Conservation (phyloP, 2,888 invertebrate genomes). For the Unio pictorum region DNA sequence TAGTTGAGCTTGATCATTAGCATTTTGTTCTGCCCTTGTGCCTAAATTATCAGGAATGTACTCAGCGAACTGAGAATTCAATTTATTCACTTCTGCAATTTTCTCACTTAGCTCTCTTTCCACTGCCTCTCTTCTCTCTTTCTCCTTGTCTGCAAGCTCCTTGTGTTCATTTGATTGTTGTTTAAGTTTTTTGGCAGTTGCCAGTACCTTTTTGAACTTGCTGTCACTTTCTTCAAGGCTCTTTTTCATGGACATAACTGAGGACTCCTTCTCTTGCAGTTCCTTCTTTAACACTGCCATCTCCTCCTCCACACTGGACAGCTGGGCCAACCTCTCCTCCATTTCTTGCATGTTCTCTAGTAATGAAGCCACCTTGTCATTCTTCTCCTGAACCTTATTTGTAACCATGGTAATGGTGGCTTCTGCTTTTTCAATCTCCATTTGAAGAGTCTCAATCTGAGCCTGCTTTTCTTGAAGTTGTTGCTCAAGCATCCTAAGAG, state of each 20-base stretch:
- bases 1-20: no score
- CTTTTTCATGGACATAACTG: conserved; percentile 33
- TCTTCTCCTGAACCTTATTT: conserved; percentile 37
- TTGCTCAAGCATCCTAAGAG: conserved; percentile 7
- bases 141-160: conserved; percentile 25
- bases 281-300: conserved; percentile 9
- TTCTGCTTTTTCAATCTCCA: conserved; percentile 14
- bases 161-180: conserved; percentile 50
- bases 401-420: conserved; percentile 5
- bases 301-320: conserved; percentile 14
- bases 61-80: neutral
- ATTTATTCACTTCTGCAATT: neutral
- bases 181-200: conserved; percentile 63
- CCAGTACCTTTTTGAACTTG: conserved; percentile 58
- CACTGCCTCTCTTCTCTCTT: conserved; percentile 13
- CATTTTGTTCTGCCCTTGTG: no score
- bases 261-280: conserved; percentile 26
- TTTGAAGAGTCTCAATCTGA: conserved; percentile 11
- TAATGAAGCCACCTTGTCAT: conserved; percentile 52
- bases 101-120: conserved; percentile 11
- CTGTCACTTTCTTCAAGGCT: conserved; percentile 48
- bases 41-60: no score
- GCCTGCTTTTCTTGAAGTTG: conserved; percentile 22
- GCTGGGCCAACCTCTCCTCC: conserved; percentile 50
- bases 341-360: conserved; percentile 61